Base-by-base conservation (phyloP, 2,113 vertebrate species). In the Chloropsis cyanopogon region DNA sequence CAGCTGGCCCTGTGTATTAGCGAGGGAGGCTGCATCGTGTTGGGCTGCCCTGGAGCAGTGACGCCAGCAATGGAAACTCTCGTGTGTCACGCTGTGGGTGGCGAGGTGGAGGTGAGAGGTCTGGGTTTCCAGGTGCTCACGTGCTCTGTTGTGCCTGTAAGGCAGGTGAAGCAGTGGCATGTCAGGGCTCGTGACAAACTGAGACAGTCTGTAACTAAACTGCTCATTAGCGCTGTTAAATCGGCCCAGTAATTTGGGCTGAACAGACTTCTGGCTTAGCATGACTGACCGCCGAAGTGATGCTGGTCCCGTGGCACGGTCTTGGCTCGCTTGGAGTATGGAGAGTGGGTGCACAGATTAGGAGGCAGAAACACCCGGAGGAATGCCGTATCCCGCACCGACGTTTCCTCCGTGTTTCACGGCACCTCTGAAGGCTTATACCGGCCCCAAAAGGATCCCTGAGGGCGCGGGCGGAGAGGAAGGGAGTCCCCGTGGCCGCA, bases 31-130 rank as follows among this genome's bases (percentile, higher is more conserved):
- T 54, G 64, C 46, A 14, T 60, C 0, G 3, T 1, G 1, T 11
- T 25, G 82, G 33, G 76, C 60, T 69, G 72, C 4, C 23, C 47
- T 19, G 77, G 42, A 54, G n/a, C 1, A 0, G 41, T 13, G 60
- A 23, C 0, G 2, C 24, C 64, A 25, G 65, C 6, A 3, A 16
- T 3, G 16, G 75, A 80, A 70, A 12, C 57, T 39, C 29, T 41
- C 0, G 0, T 4, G 13, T 50, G 66, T 44, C 6, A 1, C 0
- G 0, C 46, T 41, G 37, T 8, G 68, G 22, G 20, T 61, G 63
- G 42, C 3, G 4, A 78, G 33, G 57, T 57, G 47, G 57, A 60
- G 49, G 86, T 39, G 81, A 14, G 44, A 49, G 52, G n/a, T 50
- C 11, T 25, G 66, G 29, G 46, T 71, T 23, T 25, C 52, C 53